Evolutionary conservation across 2,113 vertebrate species (phyloP).

Genomic region (Dipodomys stephensi): DNA sequence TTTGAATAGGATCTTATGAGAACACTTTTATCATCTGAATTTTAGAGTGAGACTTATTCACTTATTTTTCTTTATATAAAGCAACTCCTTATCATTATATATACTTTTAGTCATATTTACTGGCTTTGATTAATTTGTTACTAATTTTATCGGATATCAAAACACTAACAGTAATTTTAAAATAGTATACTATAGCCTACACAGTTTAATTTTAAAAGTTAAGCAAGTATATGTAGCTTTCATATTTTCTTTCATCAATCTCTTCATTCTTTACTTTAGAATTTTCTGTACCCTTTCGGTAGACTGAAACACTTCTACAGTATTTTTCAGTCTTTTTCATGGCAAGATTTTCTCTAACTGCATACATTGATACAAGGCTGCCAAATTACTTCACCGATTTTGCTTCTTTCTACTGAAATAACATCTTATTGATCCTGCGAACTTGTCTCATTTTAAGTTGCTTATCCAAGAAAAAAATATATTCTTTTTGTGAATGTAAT

Average conservation of each 20-base stretch:
- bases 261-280: constrained; percentile 7
- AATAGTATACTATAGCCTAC: background rate
- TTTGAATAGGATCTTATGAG: background rate
- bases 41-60: background rate
- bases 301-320: constrained; percentile 28
- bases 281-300: constrained; percentile 31
- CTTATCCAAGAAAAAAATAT: constrained; percentile 18
- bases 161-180: background rate
- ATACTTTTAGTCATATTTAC: background rate
- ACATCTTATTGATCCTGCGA: constrained; percentile 37
- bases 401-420: constrained; percentile 29
- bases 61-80: constrained; percentile 2
- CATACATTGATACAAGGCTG: constrained; percentile 7
- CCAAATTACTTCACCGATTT: constrained; percentile 48
- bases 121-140: constrained; percentile 10
- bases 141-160: background rate
- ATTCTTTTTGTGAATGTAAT: constrained; percentile 15
- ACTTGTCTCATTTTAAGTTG: background rate
- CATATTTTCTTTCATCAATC: constrained; percentile 22
- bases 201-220: constrained; percentile 35
- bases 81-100: background rate
- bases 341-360: constrained; percentile 29
- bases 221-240: constrained; percentile 15
- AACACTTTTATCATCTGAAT: too few species aligned
- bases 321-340: constrained; percentile 25